phyloP scores from a whole-genome alignment of 2,888 invertebrate species.

The Lypha dubia region DNA sequence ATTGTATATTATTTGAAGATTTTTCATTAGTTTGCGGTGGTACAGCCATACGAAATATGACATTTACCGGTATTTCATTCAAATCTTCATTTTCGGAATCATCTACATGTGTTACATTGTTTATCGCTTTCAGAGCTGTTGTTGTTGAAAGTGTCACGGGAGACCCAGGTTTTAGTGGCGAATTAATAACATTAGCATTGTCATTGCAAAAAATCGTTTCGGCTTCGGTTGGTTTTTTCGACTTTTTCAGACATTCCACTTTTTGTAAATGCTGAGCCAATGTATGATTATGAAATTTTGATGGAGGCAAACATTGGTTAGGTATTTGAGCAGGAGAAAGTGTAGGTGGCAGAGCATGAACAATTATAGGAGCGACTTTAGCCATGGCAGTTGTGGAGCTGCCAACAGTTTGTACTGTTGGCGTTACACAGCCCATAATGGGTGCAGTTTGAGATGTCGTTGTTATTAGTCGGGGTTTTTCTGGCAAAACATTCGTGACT shows the following conservation, averaged over 20 bases:
- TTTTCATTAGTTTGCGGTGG: slow-evolving; percentile 52
- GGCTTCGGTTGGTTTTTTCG: slow-evolving; percentile 74
- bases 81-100: slow-evolving; percentile 81
- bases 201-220: slow-evolving; percentile 24
- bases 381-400: slow-evolving; percentile 63
- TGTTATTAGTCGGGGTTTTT: slow-evolving; percentile 1
- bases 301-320: slow-evolving; percentile 77
- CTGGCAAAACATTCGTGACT: slow-evolving; percentile 34
- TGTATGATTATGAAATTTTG: slow-evolving; percentile 82
- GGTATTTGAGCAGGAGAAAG: slow-evolving; percentile 69
- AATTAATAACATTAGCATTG: slow-evolving; percentile 7
- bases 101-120: slow-evolving; percentile 37
- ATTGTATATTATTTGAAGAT: slow-evolving; percentile 61
- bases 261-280: slow-evolving; percentile 82
- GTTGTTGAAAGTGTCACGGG: slow-evolving; percentile 60
- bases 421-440: slow-evolving; percentile 70
- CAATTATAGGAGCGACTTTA: slow-evolving; percentile 69
- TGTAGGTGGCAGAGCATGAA: slow-evolving; percentile 62
- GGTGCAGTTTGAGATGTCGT: slow-evolving; percentile 73
- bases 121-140: slow-evolving; percentile 53
- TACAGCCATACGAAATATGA: slow-evolving; percentile 79
- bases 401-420: slow-evolving; percentile 59
- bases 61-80: slow-evolving; percentile 82
- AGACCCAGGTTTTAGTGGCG: slow-evolving; percentile 68
- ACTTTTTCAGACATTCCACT: slow-evolving; percentile 80